phyloP scores from a whole-genome alignment of 1,140 invertebrate species.

The Spodoptera frugiperda region DNA sequence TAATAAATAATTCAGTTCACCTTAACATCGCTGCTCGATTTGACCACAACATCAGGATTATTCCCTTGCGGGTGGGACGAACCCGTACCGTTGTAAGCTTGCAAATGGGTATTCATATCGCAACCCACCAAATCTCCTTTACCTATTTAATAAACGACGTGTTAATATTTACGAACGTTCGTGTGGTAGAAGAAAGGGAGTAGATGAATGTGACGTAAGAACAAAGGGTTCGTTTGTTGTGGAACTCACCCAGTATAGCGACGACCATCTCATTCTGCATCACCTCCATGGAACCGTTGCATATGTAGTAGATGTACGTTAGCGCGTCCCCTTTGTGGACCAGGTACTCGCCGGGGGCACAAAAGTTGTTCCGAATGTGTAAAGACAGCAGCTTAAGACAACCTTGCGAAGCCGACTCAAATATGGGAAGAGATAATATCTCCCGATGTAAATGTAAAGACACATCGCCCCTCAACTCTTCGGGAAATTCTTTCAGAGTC shows the following conservation, averaged over 20 bases:
- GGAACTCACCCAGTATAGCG: conserved; percentile 95
- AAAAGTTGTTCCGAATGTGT: conserved; percentile 96
- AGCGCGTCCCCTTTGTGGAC: conserved; percentile 99
- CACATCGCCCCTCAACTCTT: conserved; percentile 97
- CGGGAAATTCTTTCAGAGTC: conserved; percentile 98
- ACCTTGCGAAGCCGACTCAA: conserved; percentile 96
- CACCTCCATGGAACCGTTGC: conserved; percentile 99
- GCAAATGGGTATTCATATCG: conserved; percentile 94
- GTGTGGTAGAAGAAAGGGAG: background rate
- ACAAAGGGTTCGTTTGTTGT: conserved; percentile 18
- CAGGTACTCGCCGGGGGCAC: conserved; percentile 98
- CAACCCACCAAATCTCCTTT: conserved; percentile 98
- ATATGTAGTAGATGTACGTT: conserved; percentile 98
- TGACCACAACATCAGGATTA: conserved; percentile 92
- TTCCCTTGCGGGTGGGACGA: conserved; percentile 85
- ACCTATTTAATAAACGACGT: conserved; percentile 81
- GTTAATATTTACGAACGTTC: conserved; percentile 12
- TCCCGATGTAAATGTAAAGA: conserved; percentile 98
- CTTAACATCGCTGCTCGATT: conserved; percentile 97
- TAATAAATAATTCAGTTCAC: conserved; percentile 65
- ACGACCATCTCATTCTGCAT: conserved; percentile 99
- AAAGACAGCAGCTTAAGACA: conserved; percentile 96
- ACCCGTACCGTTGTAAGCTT: conserved; percentile 84
- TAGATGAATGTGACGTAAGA: conserved; percentile 1
- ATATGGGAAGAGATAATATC: conserved; percentile 97